A percentile compares a stretch with the other conserved stretches of the same genome.
Evolutionary conservation across 1,140 invertebrate species (phyloP).

Genomic region (Trachymyrmex septentrionalis): DNA sequence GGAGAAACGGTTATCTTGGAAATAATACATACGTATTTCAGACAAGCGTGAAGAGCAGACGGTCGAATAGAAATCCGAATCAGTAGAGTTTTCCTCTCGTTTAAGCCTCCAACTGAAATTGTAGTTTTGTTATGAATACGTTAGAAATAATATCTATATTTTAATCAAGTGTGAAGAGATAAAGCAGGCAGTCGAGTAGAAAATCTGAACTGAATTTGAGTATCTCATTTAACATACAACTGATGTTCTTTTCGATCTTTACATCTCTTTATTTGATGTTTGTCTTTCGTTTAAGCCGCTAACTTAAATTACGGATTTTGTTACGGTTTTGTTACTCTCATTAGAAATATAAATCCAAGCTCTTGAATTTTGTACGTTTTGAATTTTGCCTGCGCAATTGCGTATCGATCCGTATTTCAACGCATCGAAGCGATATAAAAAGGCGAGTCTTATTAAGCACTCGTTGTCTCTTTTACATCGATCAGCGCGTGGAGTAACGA

Average conservation of each 20-base stretch:
- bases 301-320: background rate
- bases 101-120: too few relatives aligned
- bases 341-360: background rate
- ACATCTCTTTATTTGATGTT: background rate
- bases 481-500: conserved; percentile 28
- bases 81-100: too few relatives aligned
- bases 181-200: background rate
- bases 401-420: background rate
- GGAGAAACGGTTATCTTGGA: background rate
- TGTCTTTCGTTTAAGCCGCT: background rate
- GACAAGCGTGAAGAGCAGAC: background rate
- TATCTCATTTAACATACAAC: background rate
- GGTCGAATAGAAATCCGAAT: background rate
- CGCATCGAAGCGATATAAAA: conserved; percentile 14
- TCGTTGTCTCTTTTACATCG: conserved; percentile 66
- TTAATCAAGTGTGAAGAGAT: background rate
- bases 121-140: too few relatives aligned
- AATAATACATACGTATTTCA: background rate
- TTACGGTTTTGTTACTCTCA: background rate
- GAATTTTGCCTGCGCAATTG: background rate
- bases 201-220: background rate
- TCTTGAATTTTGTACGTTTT: background rate
- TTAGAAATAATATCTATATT: background rate
- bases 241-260: background rate
- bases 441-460: conserved; percentile 59